Evolutionary conservation across 1,140 invertebrate species (phyloP), one percentile per base, ranked within the genome.

Genomic region (Calliphora vicina): DNA sequence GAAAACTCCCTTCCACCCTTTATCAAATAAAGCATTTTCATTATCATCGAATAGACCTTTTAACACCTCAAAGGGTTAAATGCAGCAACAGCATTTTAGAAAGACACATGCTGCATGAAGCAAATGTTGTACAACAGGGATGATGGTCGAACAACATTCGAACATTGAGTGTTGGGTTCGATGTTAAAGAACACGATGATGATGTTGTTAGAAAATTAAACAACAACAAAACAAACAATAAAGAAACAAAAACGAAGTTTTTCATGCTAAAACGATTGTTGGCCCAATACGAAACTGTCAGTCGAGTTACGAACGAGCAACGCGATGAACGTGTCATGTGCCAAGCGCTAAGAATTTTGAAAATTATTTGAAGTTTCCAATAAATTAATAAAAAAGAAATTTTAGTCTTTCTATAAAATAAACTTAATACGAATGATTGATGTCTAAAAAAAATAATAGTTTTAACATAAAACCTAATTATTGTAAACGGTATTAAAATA

Each of bases 171-270:
- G 61, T 67, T 67, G 61, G 3, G 61, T 67, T 25, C 20, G 61
- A 67, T 67, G 61, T 67, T 67, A 20, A 78, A 12, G 23, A 78
- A 43, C 8, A 43, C 23, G 42, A 78, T 78, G 1, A 78, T 78
- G 74, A 43, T 78, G 35, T 78, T 78, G n/a, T 43, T 78, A 43
- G 74, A 25, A 61, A 61, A 76, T 80, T 82, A 83, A 82, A 45
- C 85, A 61, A 83, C 83, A 42, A 80, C 71, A 23, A 80, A 50
- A 71, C 81, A 81, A 73, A 42, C 12, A 42, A 12, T 2, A 81
- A 27, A 80, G 85, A 85, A 86, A 88, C 87, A 86, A 88, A 87
- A 88, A 42, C 50, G 80, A 81, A 81, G 61, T 81, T 81, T 50
- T 61, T 35, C 78, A 27, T 12, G 80, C 50, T 71, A 71, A 81